Base-by-base conservation (phyloP, 2,113 vertebrate genomes). In the Hippocampus guttulatus region DNA sequence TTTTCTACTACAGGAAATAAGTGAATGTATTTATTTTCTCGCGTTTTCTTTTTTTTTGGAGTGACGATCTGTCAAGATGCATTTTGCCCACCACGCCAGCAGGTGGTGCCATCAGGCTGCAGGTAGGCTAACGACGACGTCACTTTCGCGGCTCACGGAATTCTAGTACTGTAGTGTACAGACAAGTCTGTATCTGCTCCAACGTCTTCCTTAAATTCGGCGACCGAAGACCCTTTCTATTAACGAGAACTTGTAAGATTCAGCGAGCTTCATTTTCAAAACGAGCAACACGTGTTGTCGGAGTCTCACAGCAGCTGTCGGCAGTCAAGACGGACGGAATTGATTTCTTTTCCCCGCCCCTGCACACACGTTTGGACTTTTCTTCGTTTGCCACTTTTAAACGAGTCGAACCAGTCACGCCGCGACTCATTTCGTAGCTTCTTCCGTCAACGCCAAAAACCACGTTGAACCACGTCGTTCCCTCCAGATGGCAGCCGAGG, bases 401-500 rank as follows among this genome's bases (percentile, higher is more conserved):
- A 61, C 58, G 30, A 61, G 7, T 20, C 15, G 33, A 61, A 61
- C 27, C 58, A 10, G 27, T 61, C 30, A 20, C 18, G 27, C n/a
- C 25, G 21, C 43, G 9, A 23, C 33, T 47, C 2, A 27, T 65
- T 47, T 43, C 23, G n/a, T 8, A 65, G 4, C 21, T 45, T 14
- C 23, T 47, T 15, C 41, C 27, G 3, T 65, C 23, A 18, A 64
- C 40, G 7, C 3, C 33, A 21, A 41, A 3, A n/a, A 43, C 12
- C 10, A 23, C n/a, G n/a, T n/a, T n/a, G 23, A 25, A 25, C 63
- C 12, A 2, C 61, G 40, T 9, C 40, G 33, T 21, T n/a, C n/a
- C 21, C 45, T 64, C 63, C 23, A 65, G 14, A 65, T 65, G 64
- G 27, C 64, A 18, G 64, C 64, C 8, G 64, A 65, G 64, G 64